Base-by-base conservation (phyloP, 2,888 invertebrate genomes). In the Criorhina ranunculi region DNA sequence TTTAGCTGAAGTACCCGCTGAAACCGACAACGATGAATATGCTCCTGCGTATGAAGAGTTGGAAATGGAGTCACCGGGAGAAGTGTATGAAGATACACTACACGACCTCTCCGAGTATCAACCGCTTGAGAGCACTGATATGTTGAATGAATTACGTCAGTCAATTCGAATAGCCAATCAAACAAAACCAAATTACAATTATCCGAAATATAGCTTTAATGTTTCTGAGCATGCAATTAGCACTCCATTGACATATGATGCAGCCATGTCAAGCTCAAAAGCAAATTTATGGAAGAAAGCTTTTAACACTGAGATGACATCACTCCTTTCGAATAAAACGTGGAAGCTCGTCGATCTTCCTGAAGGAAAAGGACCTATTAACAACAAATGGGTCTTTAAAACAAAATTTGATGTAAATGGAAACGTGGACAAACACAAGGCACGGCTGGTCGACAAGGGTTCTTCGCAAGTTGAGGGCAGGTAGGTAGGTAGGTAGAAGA, bases 301-400 rank as follows among this genome's bases (percentile, higher is more conserved):
- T 8, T 51, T 73, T 62, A 24, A 62, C 11, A 44, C 8, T 17
- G 53, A 73, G 62, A 62, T 62, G 15, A 24, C 42, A 8, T 35
- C 49, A 31, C 42, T 73, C 6, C 8, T 29, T 8, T 31, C 12
- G 35, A 72, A 72, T 12, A 40, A 59, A 11, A 72, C 72, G 19
- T 57, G 37, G 11, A 57, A 57, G 15, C 15, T 57, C 4, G 37
- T 57, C 8, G 19, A 57, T 17, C 37, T 37, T 9, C 59, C 59
- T 17, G n/a, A 67, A 15, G 62, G 62, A 0, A 64, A 67, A 60
- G 72, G 66, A 15, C 69, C 79, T 12, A 70, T 75, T 15, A 37
- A 49, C 19, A 78, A 66, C 8, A 80, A 76, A 37, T 80, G 59
- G 72, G 64, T 76, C 2, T 70, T 57, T 49, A 86, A 86, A 40